These are phyloP conservation scores for Enteromius paludinosus DNA, from an alignment of 2,797 vertebrate species.

Conservation along the genomic window DNA sequence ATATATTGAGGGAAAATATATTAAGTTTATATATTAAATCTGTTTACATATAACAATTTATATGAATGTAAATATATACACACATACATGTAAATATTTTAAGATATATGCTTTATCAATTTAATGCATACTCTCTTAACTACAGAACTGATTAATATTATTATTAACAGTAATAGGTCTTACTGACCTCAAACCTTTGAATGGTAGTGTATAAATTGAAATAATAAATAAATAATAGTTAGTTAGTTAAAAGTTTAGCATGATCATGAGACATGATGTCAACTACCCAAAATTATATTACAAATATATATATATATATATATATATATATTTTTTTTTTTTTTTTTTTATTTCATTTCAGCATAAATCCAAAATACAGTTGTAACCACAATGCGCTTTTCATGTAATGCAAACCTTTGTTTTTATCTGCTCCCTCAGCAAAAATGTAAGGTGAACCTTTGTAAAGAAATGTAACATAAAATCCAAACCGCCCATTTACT, in stretches of 20 bases:
- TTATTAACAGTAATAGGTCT: not conserved
- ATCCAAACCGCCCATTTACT: not conserved
- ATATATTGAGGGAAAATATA: too few species aligned
- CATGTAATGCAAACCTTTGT: not conserved
- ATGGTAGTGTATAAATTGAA: not conserved
- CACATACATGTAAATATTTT: too few species aligned
- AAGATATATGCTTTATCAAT: not conserved
- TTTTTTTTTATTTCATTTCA: not conserved
- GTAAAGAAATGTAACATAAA: not conserved
- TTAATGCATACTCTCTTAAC: not conserved
- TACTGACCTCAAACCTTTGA: not conserved
- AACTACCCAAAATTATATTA: not conserved
- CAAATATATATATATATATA: not conserved
- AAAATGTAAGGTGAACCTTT: not conserved
- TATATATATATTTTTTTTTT: not conserved
- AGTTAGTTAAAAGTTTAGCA: not conserved
- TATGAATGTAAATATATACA: too few species aligned
- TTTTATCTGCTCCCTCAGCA: too few species aligned
- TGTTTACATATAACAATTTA: too few species aligned
- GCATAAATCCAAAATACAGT: not conserved
- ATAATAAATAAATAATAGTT: not conserved
- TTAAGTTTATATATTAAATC: too few species aligned
- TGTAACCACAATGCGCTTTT: not conserved
- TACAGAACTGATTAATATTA: not conserved
- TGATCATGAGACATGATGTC: not conserved